Evolutionary conservation across 2,888 invertebrate species (phyloP).

Genomic region (Cephus spinipes): DNA sequence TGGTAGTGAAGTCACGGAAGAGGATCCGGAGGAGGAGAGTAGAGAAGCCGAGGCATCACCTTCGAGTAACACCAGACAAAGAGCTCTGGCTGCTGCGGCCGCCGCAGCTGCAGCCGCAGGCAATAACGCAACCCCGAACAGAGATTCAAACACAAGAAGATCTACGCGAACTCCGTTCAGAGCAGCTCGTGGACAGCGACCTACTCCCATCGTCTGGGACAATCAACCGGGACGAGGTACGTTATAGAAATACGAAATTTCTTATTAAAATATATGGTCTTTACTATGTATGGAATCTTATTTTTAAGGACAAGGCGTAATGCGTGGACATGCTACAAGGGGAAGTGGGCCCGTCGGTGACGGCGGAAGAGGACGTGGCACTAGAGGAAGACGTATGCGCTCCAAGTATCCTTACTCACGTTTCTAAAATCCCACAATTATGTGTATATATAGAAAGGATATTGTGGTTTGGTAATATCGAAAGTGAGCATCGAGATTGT

Average conservation of each 20-base stretch:
- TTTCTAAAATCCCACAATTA: conserved; percentile 25
- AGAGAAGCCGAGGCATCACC: conserved; percentile 85
- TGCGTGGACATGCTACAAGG: conserved; percentile 49
- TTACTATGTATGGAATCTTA: neutral
- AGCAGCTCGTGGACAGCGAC: conserved; percentile 65
- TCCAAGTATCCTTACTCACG: conserved; percentile 40
- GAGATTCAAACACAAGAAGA: conserved; percentile 54
- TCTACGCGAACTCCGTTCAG: conserved; percentile 58
- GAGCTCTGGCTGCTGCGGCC: conserved; percentile 51
- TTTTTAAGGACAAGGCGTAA: conserved; percentile 40
- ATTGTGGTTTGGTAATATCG: neutral
- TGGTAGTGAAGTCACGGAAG: conserved; percentile 64
- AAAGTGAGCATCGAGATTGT: neutral
- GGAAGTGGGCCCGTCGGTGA: conserved; percentile 45
- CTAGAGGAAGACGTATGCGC: conserved; percentile 53
- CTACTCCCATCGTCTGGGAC: conserved; percentile 76
- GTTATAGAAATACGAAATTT: neutral
- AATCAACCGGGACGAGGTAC: conserved; percentile 55
- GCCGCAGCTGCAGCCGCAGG: conserved; percentile 52
- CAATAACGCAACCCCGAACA: conserved; percentile 38
- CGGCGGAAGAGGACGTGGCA: conserved; percentile 46
- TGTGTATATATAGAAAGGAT: neutral
- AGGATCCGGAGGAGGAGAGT: conserved; percentile 74
- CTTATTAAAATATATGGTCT: neutral
- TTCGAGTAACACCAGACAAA: conserved; percentile 71